Percentiles rank a stretch among this genome's conserved stretches.
These are phyloP conservation scores for Folsomia candida DNA, from an alignment of 2,888 invertebrate genomes.

Conservation along the genomic window DNA sequence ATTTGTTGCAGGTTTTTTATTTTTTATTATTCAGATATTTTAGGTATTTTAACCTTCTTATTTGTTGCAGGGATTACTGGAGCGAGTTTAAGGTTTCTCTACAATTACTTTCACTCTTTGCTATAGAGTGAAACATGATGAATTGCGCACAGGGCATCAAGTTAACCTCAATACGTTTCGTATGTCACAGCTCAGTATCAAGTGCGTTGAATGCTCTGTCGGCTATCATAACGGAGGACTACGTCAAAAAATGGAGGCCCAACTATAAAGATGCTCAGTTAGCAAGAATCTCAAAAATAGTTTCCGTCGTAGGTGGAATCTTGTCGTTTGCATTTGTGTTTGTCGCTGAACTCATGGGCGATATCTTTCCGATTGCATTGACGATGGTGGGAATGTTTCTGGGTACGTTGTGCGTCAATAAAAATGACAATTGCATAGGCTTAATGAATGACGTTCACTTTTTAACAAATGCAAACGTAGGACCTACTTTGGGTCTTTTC, in stretches of 20 bases:
- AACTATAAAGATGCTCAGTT: neutral
- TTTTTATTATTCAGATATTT: neutral
- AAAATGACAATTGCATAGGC: too few relatives aligned
- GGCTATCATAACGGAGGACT: neutral
- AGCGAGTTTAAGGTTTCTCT: neutral
- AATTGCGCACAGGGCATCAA: too few relatives aligned
- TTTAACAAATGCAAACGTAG: neutral
- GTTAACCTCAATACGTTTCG: too few relatives aligned
- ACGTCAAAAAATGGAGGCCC: slow-evolving; percentile 4
- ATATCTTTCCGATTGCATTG: neutral
- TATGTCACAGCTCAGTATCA: neutral
- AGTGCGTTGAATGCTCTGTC: slow-evolving; percentile 1
- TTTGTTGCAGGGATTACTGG: neutral
- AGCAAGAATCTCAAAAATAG: neutral
- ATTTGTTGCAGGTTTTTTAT: neutral
- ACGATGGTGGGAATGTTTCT: neutral
- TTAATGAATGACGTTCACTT: neutral
- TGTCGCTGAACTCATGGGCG: slow-evolving; percentile 1
- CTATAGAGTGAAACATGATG: too few relatives aligned
- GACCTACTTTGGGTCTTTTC: slow-evolving; percentile 1
- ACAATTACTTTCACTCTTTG: too few relatives aligned
- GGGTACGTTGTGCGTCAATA: neutral
- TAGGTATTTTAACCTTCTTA: too few relatives aligned
- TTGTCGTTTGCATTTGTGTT: neutral
- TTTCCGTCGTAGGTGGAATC: neutral